These are phyloP conservation scores for Plectrocnemia conspersa DNA, from an alignment of 1,140 invertebrate genomes.

Conservation along the genomic window DNA sequence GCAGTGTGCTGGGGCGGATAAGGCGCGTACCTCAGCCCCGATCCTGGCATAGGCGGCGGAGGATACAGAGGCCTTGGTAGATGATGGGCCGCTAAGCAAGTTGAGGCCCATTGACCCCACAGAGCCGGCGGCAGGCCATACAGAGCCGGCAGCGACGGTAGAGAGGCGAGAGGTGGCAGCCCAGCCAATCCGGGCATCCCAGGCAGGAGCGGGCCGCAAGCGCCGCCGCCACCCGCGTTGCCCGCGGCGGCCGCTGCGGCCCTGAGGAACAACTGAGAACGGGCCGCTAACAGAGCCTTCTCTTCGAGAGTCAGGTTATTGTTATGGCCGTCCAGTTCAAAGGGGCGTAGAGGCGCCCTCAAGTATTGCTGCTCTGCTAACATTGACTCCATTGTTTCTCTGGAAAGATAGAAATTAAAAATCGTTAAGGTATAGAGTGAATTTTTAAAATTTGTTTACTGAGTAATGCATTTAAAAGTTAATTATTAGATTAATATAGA, in stretches of 20 bases:
- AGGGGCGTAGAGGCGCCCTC: slow-evolving; percentile 66
- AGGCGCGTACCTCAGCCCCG: slow-evolving; percentile 52
- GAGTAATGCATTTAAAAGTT: neutral
- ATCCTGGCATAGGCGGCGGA: slow-evolving; percentile 40
- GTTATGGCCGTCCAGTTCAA: slow-evolving; percentile 67
- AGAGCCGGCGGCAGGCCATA: slow-evolving; percentile 41
- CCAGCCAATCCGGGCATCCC: slow-evolving; percentile 49
- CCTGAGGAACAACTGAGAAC: slow-evolving; percentile 62
- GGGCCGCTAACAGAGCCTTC: slow-evolving; percentile 65
- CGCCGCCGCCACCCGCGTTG: slow-evolving; percentile 52
- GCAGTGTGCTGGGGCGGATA: slow-evolving; percentile 47
- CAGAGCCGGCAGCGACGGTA: slow-evolving; percentile 24
- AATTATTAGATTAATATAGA: too few relatives aligned
- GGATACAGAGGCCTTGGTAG: slow-evolving; percentile 52
- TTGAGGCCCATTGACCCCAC: slow-evolving; percentile 57
- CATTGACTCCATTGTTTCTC: slow-evolving; percentile 80
- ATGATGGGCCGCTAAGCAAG: slow-evolving; percentile 54
- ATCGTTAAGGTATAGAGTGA: too few relatives aligned
- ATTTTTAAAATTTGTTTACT: too few relatives aligned
- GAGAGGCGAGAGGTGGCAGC: slow-evolving; percentile 43
- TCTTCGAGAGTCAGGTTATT: slow-evolving; percentile 69
- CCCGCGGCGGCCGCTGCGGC: slow-evolving; percentile 60
- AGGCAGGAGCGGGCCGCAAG: slow-evolving; percentile 46
- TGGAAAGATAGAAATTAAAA: slow-evolving; percentile 43
- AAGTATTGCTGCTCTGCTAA: slow-evolving; percentile 70